Evolutionary conservation across 2,113 vertebrate genomes (phyloP).

Genomic region (Prunella himalayana): DNA sequence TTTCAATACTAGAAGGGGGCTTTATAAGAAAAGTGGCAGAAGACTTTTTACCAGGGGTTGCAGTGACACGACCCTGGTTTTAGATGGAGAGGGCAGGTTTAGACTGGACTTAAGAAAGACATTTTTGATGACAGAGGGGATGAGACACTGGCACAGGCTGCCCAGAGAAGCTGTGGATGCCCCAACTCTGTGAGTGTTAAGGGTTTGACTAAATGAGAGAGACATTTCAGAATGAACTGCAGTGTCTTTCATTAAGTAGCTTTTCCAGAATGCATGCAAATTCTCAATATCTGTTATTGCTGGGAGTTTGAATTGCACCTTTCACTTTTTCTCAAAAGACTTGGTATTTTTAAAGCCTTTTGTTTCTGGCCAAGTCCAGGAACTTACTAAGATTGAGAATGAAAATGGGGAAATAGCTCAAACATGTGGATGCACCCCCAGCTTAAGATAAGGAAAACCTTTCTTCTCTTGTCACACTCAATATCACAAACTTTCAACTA

Average conservation of each 20-base stretch:
- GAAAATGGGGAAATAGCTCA: not conserved
- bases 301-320: not conserved
- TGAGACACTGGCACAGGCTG: not conserved
- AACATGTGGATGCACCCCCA: not conserved
- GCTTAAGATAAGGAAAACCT: not conserved
- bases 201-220: not conserved
- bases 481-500: not conserved
- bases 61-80: not conserved
- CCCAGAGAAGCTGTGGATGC: not conserved
- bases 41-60: not conserved
- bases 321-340: not conserved
- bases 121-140: not conserved
- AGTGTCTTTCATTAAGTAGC: not conserved
- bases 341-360: not conserved
- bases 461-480: not conserved
- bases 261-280: not conserved
- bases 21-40: not conserved
- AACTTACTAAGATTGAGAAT: not conserved
- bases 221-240: not conserved
- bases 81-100: not conserved
- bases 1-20: not conserved
- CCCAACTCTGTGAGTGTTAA: not conserved
- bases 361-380: not conserved
- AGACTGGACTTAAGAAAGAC: not conserved
- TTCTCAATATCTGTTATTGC: not conserved